These are phyloP conservation scores for Thecophora atra DNA, from an alignment of 2,888 invertebrate species.

Conservation along the genomic window DNA sequence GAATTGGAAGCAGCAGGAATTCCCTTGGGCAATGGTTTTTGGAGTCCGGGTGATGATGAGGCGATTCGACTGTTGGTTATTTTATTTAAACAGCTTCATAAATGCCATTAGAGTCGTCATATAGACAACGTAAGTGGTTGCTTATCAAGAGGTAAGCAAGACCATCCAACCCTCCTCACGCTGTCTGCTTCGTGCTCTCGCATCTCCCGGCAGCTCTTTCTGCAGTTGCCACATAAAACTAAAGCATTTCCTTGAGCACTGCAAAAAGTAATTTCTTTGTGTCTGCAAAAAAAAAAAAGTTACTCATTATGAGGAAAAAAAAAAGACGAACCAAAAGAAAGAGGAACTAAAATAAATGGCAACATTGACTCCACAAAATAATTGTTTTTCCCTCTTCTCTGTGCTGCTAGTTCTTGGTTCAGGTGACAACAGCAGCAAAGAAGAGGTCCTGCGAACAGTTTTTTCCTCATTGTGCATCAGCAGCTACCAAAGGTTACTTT, in stretches of 20 bases:
- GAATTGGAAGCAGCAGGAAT: too few species aligned
- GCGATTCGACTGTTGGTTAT: neutral
- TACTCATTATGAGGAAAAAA: neutral
- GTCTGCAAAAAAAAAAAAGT: neutral
- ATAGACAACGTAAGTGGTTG: constrained; percentile 66
- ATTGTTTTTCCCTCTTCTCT: too few species aligned
- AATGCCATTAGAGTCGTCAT: constrained; percentile 66
- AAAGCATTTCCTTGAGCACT: neutral
- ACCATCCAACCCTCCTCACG: too few species aligned
- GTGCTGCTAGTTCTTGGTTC: too few species aligned
- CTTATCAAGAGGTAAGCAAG: neutral
- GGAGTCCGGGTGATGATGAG: neutral
- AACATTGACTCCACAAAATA: neutral
- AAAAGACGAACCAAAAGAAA: neutral
- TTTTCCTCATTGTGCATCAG: constrained; percentile 2
- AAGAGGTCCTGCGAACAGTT: too few species aligned
- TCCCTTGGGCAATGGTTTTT: too few species aligned
- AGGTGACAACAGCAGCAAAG: constrained; percentile 44
- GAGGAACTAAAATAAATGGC: constrained; percentile 2
- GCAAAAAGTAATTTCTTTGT: neutral
- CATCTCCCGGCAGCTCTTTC: constrained; percentile 51
- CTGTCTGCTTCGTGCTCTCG: neutral
- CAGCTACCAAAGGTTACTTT: constrained; percentile 12
- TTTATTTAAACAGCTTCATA: constrained; percentile 50
- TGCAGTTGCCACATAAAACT: constrained; percentile 42